Base-by-base conservation (phyloP, 2,888 invertebrate species). In the Spialia ferax region DNA sequence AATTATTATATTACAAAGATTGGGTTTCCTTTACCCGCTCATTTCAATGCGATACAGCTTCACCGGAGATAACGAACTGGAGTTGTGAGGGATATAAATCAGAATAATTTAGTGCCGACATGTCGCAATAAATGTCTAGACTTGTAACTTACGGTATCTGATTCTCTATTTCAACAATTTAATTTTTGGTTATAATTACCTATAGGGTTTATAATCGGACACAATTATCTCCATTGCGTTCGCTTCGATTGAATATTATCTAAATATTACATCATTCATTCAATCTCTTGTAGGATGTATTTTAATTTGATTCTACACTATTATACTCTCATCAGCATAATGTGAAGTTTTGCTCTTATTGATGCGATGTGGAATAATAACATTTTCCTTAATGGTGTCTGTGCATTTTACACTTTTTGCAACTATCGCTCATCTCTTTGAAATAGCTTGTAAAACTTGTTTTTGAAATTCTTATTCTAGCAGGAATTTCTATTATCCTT, bases 1-100 rank as follows among this genome's bases (percentile, higher is more conserved):
- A 65, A 59, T 65, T 65, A 65, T 65, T 65, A 60, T 65, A 52
- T 65, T 59, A 65, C 65, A 65, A 59, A 59, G 52, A 65, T 65
- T 65, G 52, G 65, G 65, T 65, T 65, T 59, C 65, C 38, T 59
- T 50, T 38, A 15, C 35, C 57, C 57, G 59, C 38, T 59, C 52
- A 38, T 52, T 65, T 65, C 59, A 66, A 66, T 54, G 59, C 59
- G 59, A 60, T n/a, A 54, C 59, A 54, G 52, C 65, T 54, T 54
- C 38, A 50, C n/a, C 29, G 55, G 32, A 59, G 65, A 66, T 66
- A 60, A 60, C 65, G 65, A 60, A 66, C 52, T 59, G 57, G 65
- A 29, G 26, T 66, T 22, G 65, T 60, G 52, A 60, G 50, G 57
- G 59, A 60, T 54, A 54, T 66, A 54, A 66, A 66, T 66, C 65